Evolutionary conservation across 2,888 invertebrate genomes (phyloP).

Genomic region (Patella depressa): DNA sequence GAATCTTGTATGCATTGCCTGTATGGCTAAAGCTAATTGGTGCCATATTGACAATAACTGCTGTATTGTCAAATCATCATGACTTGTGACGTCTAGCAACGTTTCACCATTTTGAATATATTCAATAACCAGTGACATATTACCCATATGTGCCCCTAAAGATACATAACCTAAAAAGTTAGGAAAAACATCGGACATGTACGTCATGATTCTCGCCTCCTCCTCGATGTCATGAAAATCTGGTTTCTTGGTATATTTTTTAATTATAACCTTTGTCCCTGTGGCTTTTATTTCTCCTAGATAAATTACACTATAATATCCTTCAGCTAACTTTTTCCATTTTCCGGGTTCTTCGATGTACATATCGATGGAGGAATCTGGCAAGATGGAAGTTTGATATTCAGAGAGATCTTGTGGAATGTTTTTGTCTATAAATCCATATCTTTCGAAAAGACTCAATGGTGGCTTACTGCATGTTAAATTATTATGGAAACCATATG

Average conservation of each 20-base stretch:
- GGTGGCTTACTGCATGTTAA: too few relatives aligned
- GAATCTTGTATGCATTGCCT: slow-evolving; percentile 21
- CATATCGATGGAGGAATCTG: slow-evolving; percentile 31
- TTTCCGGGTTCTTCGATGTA: slow-evolving; percentile 14
- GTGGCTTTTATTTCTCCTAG: slow-evolving; percentile 18
- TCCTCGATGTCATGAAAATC: slow-evolving; percentile 16
- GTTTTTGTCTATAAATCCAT: slow-evolving; percentile 11
- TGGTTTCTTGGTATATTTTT: slow-evolving; percentile 19
- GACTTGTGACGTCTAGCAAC: slow-evolving; percentile 17
- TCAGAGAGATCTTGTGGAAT: slow-evolving; percentile 12
- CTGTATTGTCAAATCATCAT: not conserved
- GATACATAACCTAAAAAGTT: slow-evolving; percentile 22
- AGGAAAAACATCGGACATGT: not conserved
- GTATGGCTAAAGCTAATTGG: slow-evolving; percentile 18
- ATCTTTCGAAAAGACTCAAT: not conserved
- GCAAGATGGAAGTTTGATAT: slow-evolving; percentile 16
- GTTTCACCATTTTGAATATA: slow-evolving; percentile 18
- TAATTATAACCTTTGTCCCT: slow-evolving; percentile 22
- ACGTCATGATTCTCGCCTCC: slow-evolving; percentile 31
- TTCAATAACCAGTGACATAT: slow-evolving; percentile 31
- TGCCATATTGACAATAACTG: slow-evolving; percentile 30
- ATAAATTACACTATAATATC: slow-evolving; percentile 24
- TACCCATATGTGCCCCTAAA: slow-evolving; percentile 9
- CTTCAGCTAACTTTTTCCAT: slow-evolving; percentile 18
- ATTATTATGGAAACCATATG: too few relatives aligned